phyloP scores from a whole-genome alignment of 1,140 invertebrate species.

The Drosophila nigromelanica region DNA sequence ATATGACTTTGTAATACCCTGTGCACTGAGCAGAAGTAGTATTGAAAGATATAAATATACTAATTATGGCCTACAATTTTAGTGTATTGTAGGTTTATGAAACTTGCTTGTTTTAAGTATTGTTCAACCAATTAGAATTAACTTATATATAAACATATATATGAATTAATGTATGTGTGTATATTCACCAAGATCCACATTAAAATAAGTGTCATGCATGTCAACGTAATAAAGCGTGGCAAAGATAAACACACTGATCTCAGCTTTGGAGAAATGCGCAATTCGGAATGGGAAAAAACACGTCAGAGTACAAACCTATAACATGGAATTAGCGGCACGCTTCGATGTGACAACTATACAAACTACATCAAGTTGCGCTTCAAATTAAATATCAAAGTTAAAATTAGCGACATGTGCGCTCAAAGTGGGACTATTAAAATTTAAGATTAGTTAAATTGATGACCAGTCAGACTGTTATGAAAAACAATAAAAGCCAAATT shows the following conservation, averaged over 20 bases:
- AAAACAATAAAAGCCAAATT: slow-evolving; percentile 3
- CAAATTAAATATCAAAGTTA: slow-evolving; percentile 3
- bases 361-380: not conserved
- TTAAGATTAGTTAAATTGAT: not conserved
- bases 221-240: slow-evolving; percentile 50
- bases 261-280: slow-evolving; percentile 32
- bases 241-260: slow-evolving; percentile 18
- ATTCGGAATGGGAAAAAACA: slow-evolving; percentile 12
- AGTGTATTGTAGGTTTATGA: too few species aligned
- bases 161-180: not conserved
- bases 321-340: slow-evolving; percentile 36
- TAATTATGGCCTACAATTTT: too few species aligned
- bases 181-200: slow-evolving; percentile 9
- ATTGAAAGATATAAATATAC: too few species aligned
- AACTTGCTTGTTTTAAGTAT: too few species aligned
- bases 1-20: slow-evolving; percentile 10
- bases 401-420: slow-evolving; percentile 1
- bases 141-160: not conserved
- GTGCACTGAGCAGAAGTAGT: not conserved
- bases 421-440: slow-evolving; percentile 8
- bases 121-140: not conserved
- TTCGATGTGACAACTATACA: slow-evolving; percentile 1
- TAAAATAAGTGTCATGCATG: slow-evolving; percentile 42
- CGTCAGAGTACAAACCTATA: slow-evolving; percentile 1
- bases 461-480: slow-evolving; percentile 2